phyloP scores from a whole-genome alignment of 2,113 vertebrate genomes.

The Perca flavescens region DNA sequence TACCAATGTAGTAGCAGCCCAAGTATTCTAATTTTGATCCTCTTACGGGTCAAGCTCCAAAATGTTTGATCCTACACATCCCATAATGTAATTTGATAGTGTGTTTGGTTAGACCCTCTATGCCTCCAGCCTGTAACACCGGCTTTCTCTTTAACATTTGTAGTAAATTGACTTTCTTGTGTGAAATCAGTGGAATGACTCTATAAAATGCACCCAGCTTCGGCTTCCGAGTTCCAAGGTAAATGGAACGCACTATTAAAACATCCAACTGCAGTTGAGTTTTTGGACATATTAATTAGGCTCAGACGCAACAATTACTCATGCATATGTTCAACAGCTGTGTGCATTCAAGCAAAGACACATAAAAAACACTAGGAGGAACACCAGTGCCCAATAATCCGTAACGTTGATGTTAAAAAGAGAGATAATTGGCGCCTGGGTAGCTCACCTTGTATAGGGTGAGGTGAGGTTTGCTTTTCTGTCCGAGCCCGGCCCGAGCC shows the following conservation, averaged over 20 bases:
- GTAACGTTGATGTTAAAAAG: no score
- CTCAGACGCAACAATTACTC: not conserved
- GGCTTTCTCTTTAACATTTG: not conserved
- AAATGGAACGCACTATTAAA: no score
- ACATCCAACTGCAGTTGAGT: no score
- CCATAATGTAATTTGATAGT: not conserved
- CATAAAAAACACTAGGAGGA: not conserved
- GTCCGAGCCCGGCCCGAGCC: no score
- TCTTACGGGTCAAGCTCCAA: not conserved
- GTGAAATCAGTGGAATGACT: constrained; percentile 4
- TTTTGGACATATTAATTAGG: not conserved
- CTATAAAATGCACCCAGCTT: not conserved
- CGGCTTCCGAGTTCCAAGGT: no score
- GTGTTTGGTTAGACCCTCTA: not conserved
- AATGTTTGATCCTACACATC: not conserved
- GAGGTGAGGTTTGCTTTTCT: no score
- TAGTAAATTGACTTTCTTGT: not conserved
- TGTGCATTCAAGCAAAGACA: not conserved
- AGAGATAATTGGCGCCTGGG: no score
- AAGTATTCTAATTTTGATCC: not conserved
- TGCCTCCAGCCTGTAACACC: not conserved
- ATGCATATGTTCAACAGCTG: constrained; percentile 29
- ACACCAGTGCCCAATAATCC: not conserved
- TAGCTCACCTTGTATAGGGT: no score
- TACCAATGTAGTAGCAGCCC: not conserved